Conservation (phyloP, 2,797 vertebrate species). For the Ambastaia sidthimunki region DNA sequence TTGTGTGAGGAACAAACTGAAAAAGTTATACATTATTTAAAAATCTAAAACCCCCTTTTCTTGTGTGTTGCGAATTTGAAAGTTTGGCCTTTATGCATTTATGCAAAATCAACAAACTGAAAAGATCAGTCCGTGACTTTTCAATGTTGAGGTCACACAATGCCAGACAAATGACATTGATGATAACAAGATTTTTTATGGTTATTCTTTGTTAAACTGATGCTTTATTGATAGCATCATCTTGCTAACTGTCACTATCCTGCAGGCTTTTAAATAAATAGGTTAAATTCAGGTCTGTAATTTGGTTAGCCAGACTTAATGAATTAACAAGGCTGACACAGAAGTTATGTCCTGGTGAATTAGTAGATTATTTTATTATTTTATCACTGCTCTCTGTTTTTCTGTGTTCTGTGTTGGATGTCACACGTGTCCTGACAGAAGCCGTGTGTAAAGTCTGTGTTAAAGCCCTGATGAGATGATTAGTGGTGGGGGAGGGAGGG, state of each 20-base stretch:
- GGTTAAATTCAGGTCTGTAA: too few species aligned
- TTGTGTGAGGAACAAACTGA: not conserved
- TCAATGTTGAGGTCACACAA: not conserved
- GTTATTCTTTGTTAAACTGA: not conserved
- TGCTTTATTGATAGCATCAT: not conserved
- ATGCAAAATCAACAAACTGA: too few species aligned
- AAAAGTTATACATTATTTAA: too few species aligned
- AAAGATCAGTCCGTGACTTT: not conserved
- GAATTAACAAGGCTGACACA: not conserved
- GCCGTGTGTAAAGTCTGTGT: not conserved
- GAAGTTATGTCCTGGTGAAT: too few species aligned
- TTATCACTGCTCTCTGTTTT: not conserved
- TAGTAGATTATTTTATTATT: not conserved
- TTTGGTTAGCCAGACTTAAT: not conserved
- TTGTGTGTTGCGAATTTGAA: not conserved
- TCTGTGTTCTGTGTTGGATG: not conserved
- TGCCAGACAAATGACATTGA: not conserved
- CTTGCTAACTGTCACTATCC: not conserved
- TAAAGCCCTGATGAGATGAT: conserved; percentile 17
- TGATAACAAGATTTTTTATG: conserved; percentile 1
- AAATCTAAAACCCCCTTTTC: too few species aligned
- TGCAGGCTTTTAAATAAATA: not conserved
- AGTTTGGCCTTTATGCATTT: too few species aligned
- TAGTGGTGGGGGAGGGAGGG: conserved; percentile 22
- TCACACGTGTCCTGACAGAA: not conserved